Evolutionary conservation across 2,113 vertebrate genomes (phyloP), one percentile per base, ranked within the genome.

Genomic region (Poecilia latipinna): DNA sequence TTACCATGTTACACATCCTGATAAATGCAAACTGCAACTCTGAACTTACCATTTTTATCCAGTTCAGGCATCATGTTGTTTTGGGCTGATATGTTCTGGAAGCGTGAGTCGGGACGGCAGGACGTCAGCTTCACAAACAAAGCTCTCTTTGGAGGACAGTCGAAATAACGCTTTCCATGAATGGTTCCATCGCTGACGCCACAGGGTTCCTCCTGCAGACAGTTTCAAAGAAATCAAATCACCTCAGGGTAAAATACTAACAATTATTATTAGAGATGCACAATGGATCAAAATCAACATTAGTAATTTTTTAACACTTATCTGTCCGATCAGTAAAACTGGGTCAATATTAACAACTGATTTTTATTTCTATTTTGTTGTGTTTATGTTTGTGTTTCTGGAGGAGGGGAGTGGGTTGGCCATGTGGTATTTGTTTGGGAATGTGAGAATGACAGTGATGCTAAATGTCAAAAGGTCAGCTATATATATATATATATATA

Each of bases 111-210:
- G 0, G 95, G 95, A 4, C 86, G 94, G 82, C 96, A 97, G 37
- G 90, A 93, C 0, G 71, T 81, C 12, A 95, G 82, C 89, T 89
- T 95, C 24, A 97, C 90, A 0, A 97, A 97, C 63, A 97, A 86
- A 22, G 94, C 96, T 0, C 91, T 91, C 68, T 82, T 94, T 0
- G 89, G 39, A 0, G 92, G 85, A 0, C 96, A 97, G 0, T 0
- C 4, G 85, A 97, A 97, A 64, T 90, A 90, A 4, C 87, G 92
- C 3, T 61, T 4, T 0, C 71, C 83, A 75, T 89, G 84, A 78
- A 95, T 95, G 0, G 90, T 93, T 0, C 96, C 96, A 0, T 94
- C 93, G 0, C 85, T 94, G 68, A 94, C 85, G 0, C 96, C 96
- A 1, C 13, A 62, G 2, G 94, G 88, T 10, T 95, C 92, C 66